These are phyloP conservation scores for Anguilla anguilla DNA, from an alignment of 2,797 vertebrate species.

Conservation along the genomic window DNA sequence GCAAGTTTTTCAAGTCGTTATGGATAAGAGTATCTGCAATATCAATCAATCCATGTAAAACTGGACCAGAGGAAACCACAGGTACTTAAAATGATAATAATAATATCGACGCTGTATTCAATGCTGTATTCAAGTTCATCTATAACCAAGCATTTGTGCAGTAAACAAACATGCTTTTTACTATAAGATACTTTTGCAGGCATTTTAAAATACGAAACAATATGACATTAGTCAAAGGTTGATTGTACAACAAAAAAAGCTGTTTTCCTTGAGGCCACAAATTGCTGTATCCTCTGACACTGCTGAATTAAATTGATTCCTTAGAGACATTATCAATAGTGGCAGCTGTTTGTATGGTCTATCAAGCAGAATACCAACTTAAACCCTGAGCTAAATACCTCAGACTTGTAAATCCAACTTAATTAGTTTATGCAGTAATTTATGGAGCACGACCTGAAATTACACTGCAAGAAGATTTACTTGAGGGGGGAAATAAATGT, in stretches of 20 bases:
- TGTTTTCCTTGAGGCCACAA: conserved; percentile 6
- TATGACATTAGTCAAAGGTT: conserved; percentile 19
- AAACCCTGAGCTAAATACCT: conserved; percentile 33
- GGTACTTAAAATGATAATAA: neutral
- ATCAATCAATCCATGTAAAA: neutral
- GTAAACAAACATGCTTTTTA: neutral
- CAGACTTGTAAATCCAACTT: conserved; percentile 39
- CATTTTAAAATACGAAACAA: conserved; percentile 23
- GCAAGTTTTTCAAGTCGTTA: neutral
- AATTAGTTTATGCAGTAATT: conserved; percentile 30
- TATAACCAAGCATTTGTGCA: neutral
- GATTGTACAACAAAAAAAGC: conserved; percentile 24
- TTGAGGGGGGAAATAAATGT: conserved; percentile 25
- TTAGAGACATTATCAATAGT: conserved; percentile 37
- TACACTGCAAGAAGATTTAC: conserved; percentile 12
- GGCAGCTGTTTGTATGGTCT: conserved; percentile 36
- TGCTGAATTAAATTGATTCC: conserved; percentile 34
- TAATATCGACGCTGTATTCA: too few species aligned
- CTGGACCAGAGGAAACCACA: neutral
- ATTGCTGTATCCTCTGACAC: conserved; percentile 18
- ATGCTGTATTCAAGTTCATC: neutral
- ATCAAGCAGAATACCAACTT: conserved; percentile 38
- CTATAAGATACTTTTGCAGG: conserved; percentile 15
- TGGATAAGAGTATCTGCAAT: neutral
- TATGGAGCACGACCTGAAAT: conserved; percentile 23